A percentile compares a stretch with the other conserved stretches of the same genome.
Conservation (phyloP, 2,797 vertebrate genomes). For the Momotus momota region DNA sequence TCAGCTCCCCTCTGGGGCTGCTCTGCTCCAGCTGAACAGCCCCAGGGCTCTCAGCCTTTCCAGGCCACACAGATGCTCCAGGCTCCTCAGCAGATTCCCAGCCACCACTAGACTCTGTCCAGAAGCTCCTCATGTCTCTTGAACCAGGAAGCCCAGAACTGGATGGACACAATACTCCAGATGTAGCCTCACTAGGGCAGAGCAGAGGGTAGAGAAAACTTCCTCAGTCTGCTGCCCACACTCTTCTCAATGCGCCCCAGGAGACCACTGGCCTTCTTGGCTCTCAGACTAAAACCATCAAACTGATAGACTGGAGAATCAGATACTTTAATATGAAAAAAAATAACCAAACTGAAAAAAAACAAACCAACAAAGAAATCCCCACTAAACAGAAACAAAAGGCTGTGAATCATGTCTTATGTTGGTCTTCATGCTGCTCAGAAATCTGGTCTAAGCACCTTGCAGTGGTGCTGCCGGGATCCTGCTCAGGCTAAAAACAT, state of each 20-base stretch:
- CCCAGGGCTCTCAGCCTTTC: background rate
- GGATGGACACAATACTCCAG: background rate
- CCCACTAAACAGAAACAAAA: background rate
- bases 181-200: background rate
- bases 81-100: background rate
- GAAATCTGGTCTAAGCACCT: background rate
- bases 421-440: fast-evolving
- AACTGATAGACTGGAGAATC: background rate
- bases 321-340: background rate
- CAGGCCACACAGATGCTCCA: background rate
- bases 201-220: background rate
- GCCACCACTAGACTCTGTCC: background rate
- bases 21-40: background rate
- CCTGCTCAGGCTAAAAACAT: background rate
- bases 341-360: background rate
- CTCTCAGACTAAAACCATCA: background rate
- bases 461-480: fast-evolving
- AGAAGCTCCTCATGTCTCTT: background rate
- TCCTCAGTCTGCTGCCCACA: background rate
- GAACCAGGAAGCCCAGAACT: background rate
- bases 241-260: background rate
- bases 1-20: no score
- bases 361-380: background rate
- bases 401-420: fast-evolving
- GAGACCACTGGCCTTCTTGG: background rate